Percentiles rank a stretch among this genome's conserved stretches.
These are phyloP conservation scores for Scortum barcoo DNA, from an alignment of 2,113 vertebrate genomes.

Conservation along the genomic window DNA sequence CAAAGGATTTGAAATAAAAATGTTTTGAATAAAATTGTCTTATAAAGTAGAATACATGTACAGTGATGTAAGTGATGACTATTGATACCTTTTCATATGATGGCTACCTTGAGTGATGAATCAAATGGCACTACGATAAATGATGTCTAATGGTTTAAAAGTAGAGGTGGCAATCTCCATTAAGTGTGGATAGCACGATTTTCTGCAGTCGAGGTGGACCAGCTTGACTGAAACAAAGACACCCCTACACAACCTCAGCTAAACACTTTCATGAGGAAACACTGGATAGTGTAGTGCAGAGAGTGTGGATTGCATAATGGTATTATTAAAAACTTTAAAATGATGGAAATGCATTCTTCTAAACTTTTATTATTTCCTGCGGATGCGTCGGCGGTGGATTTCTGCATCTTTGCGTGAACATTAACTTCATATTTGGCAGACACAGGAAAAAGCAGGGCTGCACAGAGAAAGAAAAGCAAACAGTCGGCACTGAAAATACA, in stretches of 20 bases:
- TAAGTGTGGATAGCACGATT: slow-evolving; percentile 3
- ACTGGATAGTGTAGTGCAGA: neutral
- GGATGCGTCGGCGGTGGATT: neutral
- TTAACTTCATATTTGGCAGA: slow-evolving; percentile 13
- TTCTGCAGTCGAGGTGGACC: neutral
- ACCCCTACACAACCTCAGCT: neutral
- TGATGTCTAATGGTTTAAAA: slow-evolving; percentile 18
- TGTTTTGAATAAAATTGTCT: neutral
- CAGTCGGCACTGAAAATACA: slow-evolving; percentile 45
- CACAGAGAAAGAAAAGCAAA: slow-evolving; percentile 39
- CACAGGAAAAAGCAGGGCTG: slow-evolving; percentile 7
- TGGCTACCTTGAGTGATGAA: slow-evolving; percentile 4
- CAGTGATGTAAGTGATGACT: neutral
- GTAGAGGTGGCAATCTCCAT: neutral
- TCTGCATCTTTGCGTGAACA: slow-evolving; percentile 9
- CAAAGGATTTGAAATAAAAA: neutral
- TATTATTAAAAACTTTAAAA: neutral
- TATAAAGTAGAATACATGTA: neutral
- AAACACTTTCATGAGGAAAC: neutral
- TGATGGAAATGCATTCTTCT: neutral
- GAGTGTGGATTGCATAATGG: neutral
- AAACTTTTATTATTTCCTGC: slow-evolving; percentile 2
- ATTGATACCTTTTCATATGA: slow-evolving; percentile 24
- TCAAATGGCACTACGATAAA: slow-evolving; percentile 5
- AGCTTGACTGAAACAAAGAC: neutral